Evolutionary conservation across 2,888 invertebrate species (phyloP).

Genomic region (Stenotaenia linearis): DNA sequence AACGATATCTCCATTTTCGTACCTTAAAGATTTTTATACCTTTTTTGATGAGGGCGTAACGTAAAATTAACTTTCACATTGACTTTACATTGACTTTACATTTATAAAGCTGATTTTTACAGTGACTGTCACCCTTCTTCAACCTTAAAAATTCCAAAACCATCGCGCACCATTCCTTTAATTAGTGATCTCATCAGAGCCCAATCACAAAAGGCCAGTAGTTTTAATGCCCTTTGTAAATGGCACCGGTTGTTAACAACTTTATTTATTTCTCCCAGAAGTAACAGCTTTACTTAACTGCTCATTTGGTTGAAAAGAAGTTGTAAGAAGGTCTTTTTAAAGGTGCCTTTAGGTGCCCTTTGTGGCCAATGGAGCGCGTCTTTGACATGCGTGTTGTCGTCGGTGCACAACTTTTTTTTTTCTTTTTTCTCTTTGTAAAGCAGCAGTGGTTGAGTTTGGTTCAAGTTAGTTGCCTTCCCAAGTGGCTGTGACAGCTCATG

Average conservation of each 20-base stretch:
- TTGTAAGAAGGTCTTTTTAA: neutral
- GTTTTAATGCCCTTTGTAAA: neutral
- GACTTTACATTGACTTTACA: too few relatives aligned
- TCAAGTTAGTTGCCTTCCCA: constrained; percentile 24
- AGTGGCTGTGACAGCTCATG: constrained; percentile 26
- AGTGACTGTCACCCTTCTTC: too few relatives aligned
- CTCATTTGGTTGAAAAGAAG: neutral
- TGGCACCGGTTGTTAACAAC: neutral
- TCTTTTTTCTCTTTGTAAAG: neutral
- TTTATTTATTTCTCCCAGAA: neutral
- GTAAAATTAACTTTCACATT: too few relatives aligned
- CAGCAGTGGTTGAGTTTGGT: constrained; percentile 26
- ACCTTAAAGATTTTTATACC: too few relatives aligned
- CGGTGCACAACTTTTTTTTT: neutral
- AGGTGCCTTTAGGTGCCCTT: constrained; percentile 12
- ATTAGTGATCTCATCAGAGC: too few relatives aligned
- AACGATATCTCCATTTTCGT: too few relatives aligned
- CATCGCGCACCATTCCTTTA: too few relatives aligned
- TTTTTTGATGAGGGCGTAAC: too few relatives aligned
- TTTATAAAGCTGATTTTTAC: too few relatives aligned
- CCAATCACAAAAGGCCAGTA: neutral
- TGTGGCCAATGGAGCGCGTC: constrained; percentile 7
- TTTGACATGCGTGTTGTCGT: constrained; percentile 11
- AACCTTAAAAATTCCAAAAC: too few relatives aligned
- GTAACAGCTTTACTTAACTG: constrained; percentile 7